Base-by-base conservation (phyloP, 1,140 invertebrate genomes). In the Microplitis demolitor region DNA sequence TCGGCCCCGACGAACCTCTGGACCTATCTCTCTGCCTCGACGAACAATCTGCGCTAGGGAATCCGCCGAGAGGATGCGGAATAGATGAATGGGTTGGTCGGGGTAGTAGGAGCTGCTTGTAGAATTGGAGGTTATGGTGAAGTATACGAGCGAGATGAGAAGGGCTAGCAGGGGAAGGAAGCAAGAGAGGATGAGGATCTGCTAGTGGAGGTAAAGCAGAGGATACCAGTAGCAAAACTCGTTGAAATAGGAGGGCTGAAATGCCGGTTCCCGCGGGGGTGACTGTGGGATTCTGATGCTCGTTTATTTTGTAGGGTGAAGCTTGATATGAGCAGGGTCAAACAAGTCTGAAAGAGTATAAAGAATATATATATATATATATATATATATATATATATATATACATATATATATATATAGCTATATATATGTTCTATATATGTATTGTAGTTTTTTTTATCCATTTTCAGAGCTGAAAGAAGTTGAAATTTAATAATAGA, bases 1-100 rank as follows among this genome's bases (percentile, higher is more conserved):
- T 24, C 66, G 68, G 74, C 78, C 72, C 74, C 69, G 56, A 72
- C 60, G 61, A 72, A 62, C 37, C 66, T 67, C 72, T 72, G 67
- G 68, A 35, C 71, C 73, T 73, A 66, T 60, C 69, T 62, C 54
- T 72, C 76, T 73, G 70, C 62, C 63, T 61, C 72, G 56, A 58
- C 16, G 56, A 62, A 31, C 35, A 39, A 62, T 24, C 16, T 13
- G 66, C 31, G 6, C 13, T 54, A 39, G 33, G 39, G 39, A 50
- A 50, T 16, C 33, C 58, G 24, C 53, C 9, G 16, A 16, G 35
- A 39, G 33, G 35, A 58, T 24, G 51, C 37, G 37, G 68, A 39
- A 69, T 62, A 33, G 58, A 69, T 69, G 68, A 69, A 60, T 60
- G 68, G 56, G 39, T 51, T 58, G 24, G 14, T 9, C 6, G 39